Evolutionary conservation across 2,888 invertebrate genomes (phyloP).

Genomic region (Aphodius granarius): DNA sequence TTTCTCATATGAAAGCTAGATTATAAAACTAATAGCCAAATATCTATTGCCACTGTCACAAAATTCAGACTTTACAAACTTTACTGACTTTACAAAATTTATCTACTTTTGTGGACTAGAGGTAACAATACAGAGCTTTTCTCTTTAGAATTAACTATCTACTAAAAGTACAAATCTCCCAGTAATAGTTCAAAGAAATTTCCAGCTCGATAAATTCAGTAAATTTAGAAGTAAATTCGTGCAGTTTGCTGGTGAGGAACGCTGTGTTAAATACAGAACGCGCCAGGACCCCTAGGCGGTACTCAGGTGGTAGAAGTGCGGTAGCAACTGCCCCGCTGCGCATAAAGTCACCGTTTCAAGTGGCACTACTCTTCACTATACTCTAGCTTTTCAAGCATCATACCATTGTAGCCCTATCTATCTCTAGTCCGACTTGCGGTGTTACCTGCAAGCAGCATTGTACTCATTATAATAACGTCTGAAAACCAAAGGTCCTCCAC

Average conservation of each 20-base stretch:
- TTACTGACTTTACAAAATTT: too few species aligned
- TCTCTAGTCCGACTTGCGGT: background rate
- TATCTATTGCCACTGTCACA: too few species aligned
- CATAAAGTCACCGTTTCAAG: background rate
- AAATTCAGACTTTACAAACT: too few species aligned
- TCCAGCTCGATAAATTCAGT: background rate
- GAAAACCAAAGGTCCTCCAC: background rate
- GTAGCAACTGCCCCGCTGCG: background rate
- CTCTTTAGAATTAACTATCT: too few species aligned
- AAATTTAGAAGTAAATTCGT: background rate
- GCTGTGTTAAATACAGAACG: background rate
- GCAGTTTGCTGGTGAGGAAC: background rate
- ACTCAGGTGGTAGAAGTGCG: background rate
- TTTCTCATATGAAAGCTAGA: too few species aligned
- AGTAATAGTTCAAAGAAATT: background rate
- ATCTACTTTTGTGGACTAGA: too few species aligned
- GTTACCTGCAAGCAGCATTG: background rate
- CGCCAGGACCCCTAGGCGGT: background rate
- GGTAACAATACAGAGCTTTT: too few species aligned
- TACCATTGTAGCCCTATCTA: background rate
- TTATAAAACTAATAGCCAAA: too few species aligned
- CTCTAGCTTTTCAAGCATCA: background rate
- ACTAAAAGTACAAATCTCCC: too few species aligned
- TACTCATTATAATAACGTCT: background rate
- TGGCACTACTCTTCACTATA: background rate